Evolutionary conservation across 2,888 invertebrate genomes (phyloP), one percentile per base, ranked within the genome.

Genomic region (Lochmaea crataegi): DNA sequence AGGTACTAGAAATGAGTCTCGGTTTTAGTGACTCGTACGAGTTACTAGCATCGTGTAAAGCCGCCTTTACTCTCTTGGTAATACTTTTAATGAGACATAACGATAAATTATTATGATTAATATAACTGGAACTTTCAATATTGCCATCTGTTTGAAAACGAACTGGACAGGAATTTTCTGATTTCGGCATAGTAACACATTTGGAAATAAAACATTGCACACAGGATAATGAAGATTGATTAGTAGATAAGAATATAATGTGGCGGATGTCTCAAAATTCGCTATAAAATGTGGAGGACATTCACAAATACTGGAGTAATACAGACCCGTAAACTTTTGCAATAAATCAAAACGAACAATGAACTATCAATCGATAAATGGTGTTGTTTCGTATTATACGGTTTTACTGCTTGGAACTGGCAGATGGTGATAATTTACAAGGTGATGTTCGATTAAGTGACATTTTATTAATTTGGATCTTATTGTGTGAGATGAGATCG

Each of bases 191-290:
- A 10, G 60, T 68, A 68, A 51, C 60, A 64, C 64, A 70, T 65
- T 58, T 60, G 48, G 16, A 71, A 71, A 71, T 65, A 65, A 65
- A 71, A 71, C 71, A 51, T 51, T 65, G 38, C 32, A 32, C 45
- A 60, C 58, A 32, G 53, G 57, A 63, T 65, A 71, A 71, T 61
- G 42, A 53, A 71, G 71, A 71, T 71, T 71, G 66, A 71, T 71
- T 66, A 61, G 32, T 51, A 53, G 71, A 71, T 71, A 71, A 71
- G 42, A 56, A 66, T 48, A 61, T 66, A 61, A 57, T 58, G 61
- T 61, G 53, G 45, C 45, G 60, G 48, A 58, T 65, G 71, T 65
- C 61, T 60, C 51, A 66, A 60, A 66, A 58, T 51, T 61, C 51
- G 60, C 61, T 41, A 32, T 41, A 42, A 5, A 16, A 18, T 53